Evolutionary conservation across 2,113 vertebrate genomes (phyloP).

Genomic region (Rhynchomys soricoides): DNA sequence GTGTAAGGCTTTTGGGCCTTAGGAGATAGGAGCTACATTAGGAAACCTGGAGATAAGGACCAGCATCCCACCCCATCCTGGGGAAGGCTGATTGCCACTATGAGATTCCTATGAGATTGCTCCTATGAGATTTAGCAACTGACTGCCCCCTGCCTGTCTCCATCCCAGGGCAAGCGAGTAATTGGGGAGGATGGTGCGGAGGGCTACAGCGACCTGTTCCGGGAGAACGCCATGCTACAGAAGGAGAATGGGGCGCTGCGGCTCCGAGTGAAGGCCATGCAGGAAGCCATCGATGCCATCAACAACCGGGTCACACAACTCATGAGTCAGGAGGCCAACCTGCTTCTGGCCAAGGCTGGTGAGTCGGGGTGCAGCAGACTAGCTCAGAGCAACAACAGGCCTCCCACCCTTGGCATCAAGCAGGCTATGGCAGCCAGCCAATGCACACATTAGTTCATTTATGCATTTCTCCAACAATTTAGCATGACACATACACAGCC

Average conservation of each 20-base stretch:
- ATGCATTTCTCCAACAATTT: background rate
- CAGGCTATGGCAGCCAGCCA: background rate
- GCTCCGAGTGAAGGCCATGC: constrained; percentile 97
- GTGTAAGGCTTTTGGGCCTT: background rate
- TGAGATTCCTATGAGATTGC: no score
- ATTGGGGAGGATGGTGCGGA: constrained; percentile 92
- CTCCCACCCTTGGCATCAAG: rapidly evolving
- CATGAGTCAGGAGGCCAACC: constrained; percentile 94
- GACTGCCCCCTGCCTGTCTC: background rate
- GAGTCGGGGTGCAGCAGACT: constrained; percentile 24
- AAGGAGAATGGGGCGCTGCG: constrained; percentile 93
- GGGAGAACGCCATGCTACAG: constrained; percentile 95
- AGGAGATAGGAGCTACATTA: background rate
- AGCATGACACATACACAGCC: background rate
- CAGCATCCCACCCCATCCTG: rapidly evolving
- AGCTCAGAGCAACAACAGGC: rapidly evolving
- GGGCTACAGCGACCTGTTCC: constrained; percentile 94
- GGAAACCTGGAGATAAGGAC: background rate
- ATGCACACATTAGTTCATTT: background rate
- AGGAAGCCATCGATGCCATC: constrained; percentile 97
- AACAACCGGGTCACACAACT: constrained; percentile 95
- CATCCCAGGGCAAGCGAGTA: constrained; percentile 93
- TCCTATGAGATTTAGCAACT: background rate
- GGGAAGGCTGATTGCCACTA: background rate
- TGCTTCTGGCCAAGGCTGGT: constrained; percentile 95